Conservation (phyloP, 1,140 invertebrate species). For the Drosophila oshimai region DNA sequence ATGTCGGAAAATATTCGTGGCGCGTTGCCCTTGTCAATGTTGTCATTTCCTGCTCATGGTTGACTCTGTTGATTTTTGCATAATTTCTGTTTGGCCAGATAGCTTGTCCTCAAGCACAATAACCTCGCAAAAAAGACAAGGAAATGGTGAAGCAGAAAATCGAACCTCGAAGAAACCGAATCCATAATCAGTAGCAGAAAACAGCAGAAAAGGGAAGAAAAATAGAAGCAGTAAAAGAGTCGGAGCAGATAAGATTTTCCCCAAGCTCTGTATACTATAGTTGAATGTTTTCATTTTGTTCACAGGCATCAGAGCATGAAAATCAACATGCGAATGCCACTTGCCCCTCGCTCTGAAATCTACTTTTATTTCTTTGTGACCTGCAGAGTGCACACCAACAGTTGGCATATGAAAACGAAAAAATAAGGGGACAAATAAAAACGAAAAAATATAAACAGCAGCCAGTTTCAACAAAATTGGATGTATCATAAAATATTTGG, state of each 20-base stretch:
- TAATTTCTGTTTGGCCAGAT: conserved; percentile 63
- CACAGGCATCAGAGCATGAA: conserved; percentile 70
- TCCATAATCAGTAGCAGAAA: conserved; percentile 9
- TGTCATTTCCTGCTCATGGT: conserved; percentile 47
- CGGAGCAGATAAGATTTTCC: conserved; percentile 61
- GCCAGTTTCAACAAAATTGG: conserved; percentile 16
- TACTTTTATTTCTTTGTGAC: conserved; percentile 32
- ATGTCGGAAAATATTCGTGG: conserved; percentile 48
- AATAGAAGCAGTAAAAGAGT: conserved; percentile 5
- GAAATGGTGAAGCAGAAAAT: conserved; percentile 21
- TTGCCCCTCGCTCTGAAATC: neutral
- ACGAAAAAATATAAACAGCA: conserved; percentile 2
- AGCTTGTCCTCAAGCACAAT: conserved; percentile 30
- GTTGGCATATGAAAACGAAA: conserved; percentile 40
- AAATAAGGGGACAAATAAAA: conserved; percentile 11
- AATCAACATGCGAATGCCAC: conserved; percentile 66
- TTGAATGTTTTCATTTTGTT: conserved; percentile 78
- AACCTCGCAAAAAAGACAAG: neutral
- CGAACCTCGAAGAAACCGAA: conserved; percentile 3
- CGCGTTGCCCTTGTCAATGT: conserved; percentile 60
- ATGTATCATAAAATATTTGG: neutral
- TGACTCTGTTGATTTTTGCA: conserved; percentile 53
- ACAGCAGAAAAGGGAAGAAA: neutral
- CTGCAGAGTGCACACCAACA: conserved; percentile 44
- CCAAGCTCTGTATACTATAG: conserved; percentile 37